Percentiles rank a stretch among this genome's conserved stretches.
Evolutionary conservation across 2,888 invertebrate species (phyloP).

Genomic region (Drosophila robusta): DNA sequence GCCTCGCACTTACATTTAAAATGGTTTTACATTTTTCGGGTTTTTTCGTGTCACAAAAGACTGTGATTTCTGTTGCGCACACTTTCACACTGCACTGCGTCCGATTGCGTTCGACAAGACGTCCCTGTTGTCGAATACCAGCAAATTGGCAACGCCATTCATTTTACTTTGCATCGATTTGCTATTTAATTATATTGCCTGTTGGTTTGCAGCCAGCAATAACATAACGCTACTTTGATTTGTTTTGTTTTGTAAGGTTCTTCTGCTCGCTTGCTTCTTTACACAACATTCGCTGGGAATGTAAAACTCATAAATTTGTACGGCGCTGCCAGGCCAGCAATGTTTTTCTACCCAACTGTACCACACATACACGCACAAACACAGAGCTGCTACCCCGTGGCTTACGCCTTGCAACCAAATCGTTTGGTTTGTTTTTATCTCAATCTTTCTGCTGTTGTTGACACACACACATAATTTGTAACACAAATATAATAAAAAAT

Average conservation of each 20-base stretch:
- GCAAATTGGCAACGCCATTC: slow-evolving; percentile 58
- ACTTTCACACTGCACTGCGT: slow-evolving; percentile 71
- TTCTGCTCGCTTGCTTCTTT: slow-evolving; percentile 14
- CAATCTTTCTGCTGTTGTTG: slow-evolving; percentile 4
- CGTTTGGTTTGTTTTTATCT: slow-evolving; percentile 20
- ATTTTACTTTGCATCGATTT: slow-evolving; percentile 40
- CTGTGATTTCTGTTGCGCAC: slow-evolving; percentile 48
- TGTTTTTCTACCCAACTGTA: slow-evolving; percentile 79
- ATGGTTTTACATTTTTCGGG: slow-evolving; percentile 44
- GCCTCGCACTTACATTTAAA: slow-evolving; percentile 51
- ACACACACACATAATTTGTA: not conserved
- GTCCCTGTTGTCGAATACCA: slow-evolving; percentile 54
- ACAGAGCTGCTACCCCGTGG: slow-evolving; percentile 64
- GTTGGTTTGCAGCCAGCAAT: slow-evolving; percentile 4
- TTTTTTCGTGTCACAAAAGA: slow-evolving; percentile 38
- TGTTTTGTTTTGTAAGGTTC: slow-evolving; percentile 25
- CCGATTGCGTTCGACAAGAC: slow-evolving; percentile 59
- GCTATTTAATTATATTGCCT: slow-evolving; percentile 11
- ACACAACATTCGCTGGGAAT: slow-evolving; percentile 21
- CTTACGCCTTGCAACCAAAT: slow-evolving; percentile 48
- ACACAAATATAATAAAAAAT: slow-evolving; percentile 15
- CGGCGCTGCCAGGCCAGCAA: slow-evolving; percentile 62
- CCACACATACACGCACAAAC: slow-evolving; percentile 68
- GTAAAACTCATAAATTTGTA: slow-evolving; percentile 38
- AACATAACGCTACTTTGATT: slow-evolving; percentile 31